Evolutionary conservation across 2,888 invertebrate species (phyloP), one percentile per base, ranked within the genome.

Genomic region (Ophraella communa): DNA sequence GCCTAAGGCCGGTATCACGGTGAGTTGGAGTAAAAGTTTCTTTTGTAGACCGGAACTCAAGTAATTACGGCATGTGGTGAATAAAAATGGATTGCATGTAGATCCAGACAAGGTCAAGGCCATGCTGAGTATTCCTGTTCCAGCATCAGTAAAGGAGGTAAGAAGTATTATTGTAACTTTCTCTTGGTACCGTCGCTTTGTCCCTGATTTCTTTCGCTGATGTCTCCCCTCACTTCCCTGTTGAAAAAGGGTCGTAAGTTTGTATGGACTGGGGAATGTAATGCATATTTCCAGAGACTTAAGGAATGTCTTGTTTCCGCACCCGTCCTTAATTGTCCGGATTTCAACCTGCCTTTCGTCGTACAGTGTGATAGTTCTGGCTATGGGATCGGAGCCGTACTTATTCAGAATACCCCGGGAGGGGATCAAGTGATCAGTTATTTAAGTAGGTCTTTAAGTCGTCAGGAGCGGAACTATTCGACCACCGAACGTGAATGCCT

Each of bases 161-260:
- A 55, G 69, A 18, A 52, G 64, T 11, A 33, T 71, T 30, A 60
- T 71, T 0, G 74, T 70, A 10, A 64, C 64, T 18, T 49, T 64
- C 7, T 69, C 71, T 0, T 74, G 70, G 65, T 74, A 73, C 44
- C 62, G 72, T 4, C 57, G 71, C 21, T 74, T 74, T 51, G 47
- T 74, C 0, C 39, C 61, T 8, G 27, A 70, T 47, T 74, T 73
- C 55, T 55, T 0, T 56, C 57, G 17, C 30, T 65, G 1, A 23
- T 61, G 8, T 66, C 68, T 3, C 70, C 68, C 1, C 18, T 72
- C 1, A 66, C 61, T 1, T 17, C 60, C 8, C 47, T 67, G 4
- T 21, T 59, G 14, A 54, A 58, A 14, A 72, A 73, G 23, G 62
- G 64, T n/a, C 42, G 14, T 0, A 51, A 35, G 18, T 72, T 56